Evolutionary conservation across 2,797 vertebrate species (phyloP), one percentile per base, ranked within the genome.

Genomic region (Anas bahamensis): DNA sequence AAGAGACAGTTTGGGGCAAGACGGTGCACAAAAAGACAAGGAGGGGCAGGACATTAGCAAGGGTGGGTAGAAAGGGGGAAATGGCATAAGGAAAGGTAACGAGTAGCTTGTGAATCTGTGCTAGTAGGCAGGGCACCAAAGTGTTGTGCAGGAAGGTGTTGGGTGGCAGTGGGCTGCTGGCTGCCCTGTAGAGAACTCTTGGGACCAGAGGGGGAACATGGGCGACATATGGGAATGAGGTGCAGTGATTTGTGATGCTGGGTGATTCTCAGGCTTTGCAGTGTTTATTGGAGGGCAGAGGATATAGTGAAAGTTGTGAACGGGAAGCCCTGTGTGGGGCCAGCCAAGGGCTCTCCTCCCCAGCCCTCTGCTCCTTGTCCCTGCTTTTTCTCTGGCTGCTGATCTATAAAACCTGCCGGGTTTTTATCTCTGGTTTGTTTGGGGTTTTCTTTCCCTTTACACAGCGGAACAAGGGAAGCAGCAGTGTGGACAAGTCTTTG

Each of bases 321-420:
- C 7, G 73, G 74, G 48, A 80, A 75, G 72, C 55, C 28, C 50
- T 7, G 2, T 46, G 35, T 4, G 5, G 50, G 57, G 41, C 46
- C 73, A 80, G 35, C 46, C 56, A 44, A 56, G 52, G 28, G 23
- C 74, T 95, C 65, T 88, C 65, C 37, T 24, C 90, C 61, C 56
- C 79, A 80, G 57, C 65, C 63, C 59, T 86, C 65, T 82, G 60
- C 65, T 89, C 90, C 28, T 9, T 65, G 44, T 65, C 80, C 41
- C 65, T 76, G 64, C 42, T 83, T 93, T 86, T 66, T 64, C 59
- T 94, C 84, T 91, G 72, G 77, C 60, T 77, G 66, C 29, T 89
- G 68, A 81, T 83, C 89, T 95, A 50, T 96, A 92, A 93, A 93
- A 88, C 39, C 46, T 66, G 70, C 63, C 68, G 71, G 77, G 26